Evolutionary conservation across 2,113 vertebrate species (phyloP), one percentile per base, ranked within the genome.

Genomic region (Siphamia tubifer): DNA sequence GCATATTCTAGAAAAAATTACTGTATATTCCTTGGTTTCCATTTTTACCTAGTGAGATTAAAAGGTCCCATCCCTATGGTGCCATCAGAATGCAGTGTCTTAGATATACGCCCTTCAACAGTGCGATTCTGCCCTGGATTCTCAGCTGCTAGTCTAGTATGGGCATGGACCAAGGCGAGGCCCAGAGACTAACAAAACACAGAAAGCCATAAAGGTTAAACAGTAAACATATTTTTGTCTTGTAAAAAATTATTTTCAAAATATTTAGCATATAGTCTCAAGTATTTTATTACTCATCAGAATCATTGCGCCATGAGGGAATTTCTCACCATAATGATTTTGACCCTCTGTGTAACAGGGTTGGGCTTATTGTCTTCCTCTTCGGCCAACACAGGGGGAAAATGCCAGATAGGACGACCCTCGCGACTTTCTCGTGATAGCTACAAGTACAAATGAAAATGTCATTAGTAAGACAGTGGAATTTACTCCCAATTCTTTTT

Each of bases 361-460:
- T 99, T 99, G 57, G 98, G 97, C 69, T 99, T 99, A 89, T 98
- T 98, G 90, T 94, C 93, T 56, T 99, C 96, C 63, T 99, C 98
- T 78, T 99, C 98, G 67, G 96, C 96, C 65, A 98, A 88, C 53
- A 99, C 98, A 40, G 90, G 92, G 47, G 96, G 92, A 58, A 99
- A 96, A 75, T 99, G 96, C 97, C 97, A 99, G 81, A 99, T 94
- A 1, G 97, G 97, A 17, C 87, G 96, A 0, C 98, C 98, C 60
- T 99, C 97, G 0, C 95, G 93, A 64, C 94, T 98, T 71, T 99
- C 98, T 70, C 95, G 87, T 0, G 98, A 99, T 78, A 99, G 90
- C 98, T 99, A 36, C 2, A 52, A 2, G 47, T n/a, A 44, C 17
- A 69, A 1, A 62, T 1, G 3, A 8, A 24, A 8, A n/a, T 38